phyloP scores from a whole-genome alignment of 2,888 invertebrate species.

The Erebia ligea region DNA sequence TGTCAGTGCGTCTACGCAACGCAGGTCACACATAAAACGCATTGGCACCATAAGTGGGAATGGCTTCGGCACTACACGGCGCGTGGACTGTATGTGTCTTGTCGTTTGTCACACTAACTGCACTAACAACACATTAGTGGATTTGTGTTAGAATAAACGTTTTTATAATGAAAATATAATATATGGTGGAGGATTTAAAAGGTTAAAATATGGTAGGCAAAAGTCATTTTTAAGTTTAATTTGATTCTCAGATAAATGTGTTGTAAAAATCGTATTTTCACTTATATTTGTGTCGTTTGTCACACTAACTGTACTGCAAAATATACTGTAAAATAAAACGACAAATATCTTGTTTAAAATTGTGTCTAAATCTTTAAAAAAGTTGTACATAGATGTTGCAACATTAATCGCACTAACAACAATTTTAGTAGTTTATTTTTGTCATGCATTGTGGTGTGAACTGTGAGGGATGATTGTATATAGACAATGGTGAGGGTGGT shows the following conservation, averaged over 20 bases:
- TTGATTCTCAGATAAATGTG: too few relatives aligned
- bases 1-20: slow-evolving; percentile 80
- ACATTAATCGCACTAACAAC: slow-evolving; percentile 50
- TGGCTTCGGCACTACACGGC: slow-evolving; percentile 70
- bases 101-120: slow-evolving; percentile 65
- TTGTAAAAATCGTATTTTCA: neutral
- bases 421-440: slow-evolving; percentile 1
- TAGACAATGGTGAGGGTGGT: neutral
- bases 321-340: neutral
- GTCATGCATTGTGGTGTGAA: neutral
- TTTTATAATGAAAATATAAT: neutral
- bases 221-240: neutral
- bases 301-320: slow-evolving; percentile 46
- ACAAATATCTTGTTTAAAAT: neutral
- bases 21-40: slow-evolving; percentile 58
- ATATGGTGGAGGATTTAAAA: neutral
- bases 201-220: too few relatives aligned
- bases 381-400: neutral
- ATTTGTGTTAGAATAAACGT: slow-evolving; percentile 3
- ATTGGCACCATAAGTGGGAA: slow-evolving; percentile 70
- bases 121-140: slow-evolving; percentile 47
- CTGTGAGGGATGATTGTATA: neutral
- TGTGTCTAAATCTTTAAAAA: neutral
- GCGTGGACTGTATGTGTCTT: slow-evolving; percentile 57
- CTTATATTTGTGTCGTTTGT: slow-evolving; percentile 51